Conservation (phyloP, 92 coral and sea anemone genomes). For the Porites divaricata region DNA sequence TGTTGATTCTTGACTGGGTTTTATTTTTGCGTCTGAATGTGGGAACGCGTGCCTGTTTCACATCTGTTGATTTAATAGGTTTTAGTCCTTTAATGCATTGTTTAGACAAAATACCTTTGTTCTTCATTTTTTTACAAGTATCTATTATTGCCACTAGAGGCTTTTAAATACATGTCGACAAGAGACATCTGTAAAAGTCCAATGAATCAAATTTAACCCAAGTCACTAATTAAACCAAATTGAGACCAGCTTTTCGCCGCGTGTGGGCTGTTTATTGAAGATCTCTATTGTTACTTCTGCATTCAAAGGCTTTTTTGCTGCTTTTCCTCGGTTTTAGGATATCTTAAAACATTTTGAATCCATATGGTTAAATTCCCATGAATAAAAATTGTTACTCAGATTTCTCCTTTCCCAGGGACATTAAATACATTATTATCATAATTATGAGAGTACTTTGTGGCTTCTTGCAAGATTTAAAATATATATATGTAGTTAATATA, state of each 20-base stretch:
- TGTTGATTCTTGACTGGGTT: conserved; percentile 51
- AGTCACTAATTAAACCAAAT: conserved; percentile 74
- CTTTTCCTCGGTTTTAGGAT: conserved; percentile 63
- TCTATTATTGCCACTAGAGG: conserved; percentile 74
- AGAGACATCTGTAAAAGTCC: conserved; percentile 68
- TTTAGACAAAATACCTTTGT: conserved; percentile 87
- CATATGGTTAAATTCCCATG: conserved; percentile 71
- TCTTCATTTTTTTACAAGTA: conserved; percentile 75
- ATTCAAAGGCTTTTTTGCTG: conserved; percentile 52
- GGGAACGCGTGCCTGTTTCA: conserved; percentile 69
- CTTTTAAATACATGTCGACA: conserved; percentile 86
- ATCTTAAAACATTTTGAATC: conserved; percentile 30
- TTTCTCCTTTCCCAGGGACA: conserved; percentile 42
- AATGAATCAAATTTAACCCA: conserved; percentile 46
- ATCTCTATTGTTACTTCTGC: conserved; percentile 41
- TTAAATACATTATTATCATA: background rate
- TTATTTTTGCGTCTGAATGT: conserved; percentile 74
- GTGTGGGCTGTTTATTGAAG: conserved; percentile 34
- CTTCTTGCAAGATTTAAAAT: background rate
- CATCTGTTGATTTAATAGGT: conserved; percentile 88
- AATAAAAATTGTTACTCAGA: conserved; percentile 42
- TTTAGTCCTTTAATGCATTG: conserved; percentile 87
- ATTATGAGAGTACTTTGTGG: background rate
- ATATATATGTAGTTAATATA: too few species aligned
- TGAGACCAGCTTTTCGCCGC: conserved; percentile 60